Evolutionary conservation across 2,797 vertebrate species (phyloP).

Genomic region (Pangasius krempfi): DNA sequence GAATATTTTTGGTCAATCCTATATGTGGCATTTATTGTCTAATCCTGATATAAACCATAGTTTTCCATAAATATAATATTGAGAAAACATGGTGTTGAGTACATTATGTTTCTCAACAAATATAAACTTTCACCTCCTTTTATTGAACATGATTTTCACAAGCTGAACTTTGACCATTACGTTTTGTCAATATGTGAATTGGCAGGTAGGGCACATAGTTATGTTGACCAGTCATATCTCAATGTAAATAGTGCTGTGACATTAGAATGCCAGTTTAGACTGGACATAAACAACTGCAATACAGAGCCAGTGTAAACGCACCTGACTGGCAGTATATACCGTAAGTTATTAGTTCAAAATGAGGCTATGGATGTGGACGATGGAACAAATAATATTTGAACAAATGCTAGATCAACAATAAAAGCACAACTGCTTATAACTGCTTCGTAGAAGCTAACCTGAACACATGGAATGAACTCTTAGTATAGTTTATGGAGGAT

Average conservation of each 20-base stretch:
- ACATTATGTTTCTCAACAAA: neutral
- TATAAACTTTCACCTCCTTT: neutral
- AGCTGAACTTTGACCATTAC: conserved; percentile 26
- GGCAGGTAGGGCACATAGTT: neutral
- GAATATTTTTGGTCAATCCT: neutral
- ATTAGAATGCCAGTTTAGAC: neutral
- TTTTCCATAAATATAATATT: neutral
- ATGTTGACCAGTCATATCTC: conserved; percentile 20
- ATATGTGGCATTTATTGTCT: neutral
- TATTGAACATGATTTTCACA: neutral
- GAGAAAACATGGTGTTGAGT: neutral
- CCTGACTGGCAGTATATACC: neutral
- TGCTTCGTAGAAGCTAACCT: neutral
- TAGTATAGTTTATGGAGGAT: neutral
- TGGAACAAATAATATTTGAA: conserved; percentile 21
- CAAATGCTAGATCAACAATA: neutral
- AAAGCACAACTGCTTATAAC: no score
- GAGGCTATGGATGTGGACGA: neutral
- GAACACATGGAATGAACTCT: neutral
- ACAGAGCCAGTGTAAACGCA: neutral
- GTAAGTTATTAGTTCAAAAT: neutral
- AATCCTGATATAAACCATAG: neutral
- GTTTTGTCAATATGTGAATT: conserved; percentile 30
- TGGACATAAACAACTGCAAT: neutral
- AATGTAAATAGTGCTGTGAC: conserved; percentile 1